Evolutionary conservation across 2,113 vertebrate species (phyloP).

Genomic region (Drymodes brunneopygia): DNA sequence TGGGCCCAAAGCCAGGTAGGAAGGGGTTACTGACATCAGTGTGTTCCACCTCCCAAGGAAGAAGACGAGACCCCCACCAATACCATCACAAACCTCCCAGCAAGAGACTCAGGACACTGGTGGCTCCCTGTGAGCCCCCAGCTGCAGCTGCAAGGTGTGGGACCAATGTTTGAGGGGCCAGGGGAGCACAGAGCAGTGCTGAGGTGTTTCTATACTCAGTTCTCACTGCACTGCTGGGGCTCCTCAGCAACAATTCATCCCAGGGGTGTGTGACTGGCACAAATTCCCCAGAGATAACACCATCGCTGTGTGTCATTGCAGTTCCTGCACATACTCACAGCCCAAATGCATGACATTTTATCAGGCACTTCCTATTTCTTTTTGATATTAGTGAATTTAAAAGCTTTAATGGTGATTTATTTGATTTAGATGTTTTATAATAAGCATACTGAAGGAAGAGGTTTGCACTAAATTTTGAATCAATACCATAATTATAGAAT

Average conservation of each 20-base stretch:
- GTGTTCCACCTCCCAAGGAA: neutral
- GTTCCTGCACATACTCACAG: neutral
- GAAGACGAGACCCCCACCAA: neutral
- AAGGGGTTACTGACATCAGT: neutral
- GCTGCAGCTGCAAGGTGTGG: neutral
- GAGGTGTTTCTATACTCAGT: neutral
- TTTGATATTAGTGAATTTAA: neutral
- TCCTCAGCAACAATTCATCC: neutral
- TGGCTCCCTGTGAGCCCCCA: neutral
- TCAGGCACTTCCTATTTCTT: neutral
- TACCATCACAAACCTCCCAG: neutral
- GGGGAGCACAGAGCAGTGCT: neutral
- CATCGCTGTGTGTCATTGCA: fast-evolving
- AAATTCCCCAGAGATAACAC: neutral
- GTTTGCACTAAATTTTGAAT: neutral
- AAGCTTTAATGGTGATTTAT: neutral
- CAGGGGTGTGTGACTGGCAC: neutral
- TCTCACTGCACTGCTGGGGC: neutral
- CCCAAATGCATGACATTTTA: neutral
- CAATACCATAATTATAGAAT: neutral
- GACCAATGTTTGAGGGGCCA: fast-evolving
- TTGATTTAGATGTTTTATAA: neutral
- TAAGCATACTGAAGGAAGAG: neutral
- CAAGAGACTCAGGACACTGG: neutral
- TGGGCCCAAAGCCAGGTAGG: neutral